Evolutionary conservation across 2,113 vertebrate genomes (phyloP).

Genomic region (Amazona guildingii): DNA sequence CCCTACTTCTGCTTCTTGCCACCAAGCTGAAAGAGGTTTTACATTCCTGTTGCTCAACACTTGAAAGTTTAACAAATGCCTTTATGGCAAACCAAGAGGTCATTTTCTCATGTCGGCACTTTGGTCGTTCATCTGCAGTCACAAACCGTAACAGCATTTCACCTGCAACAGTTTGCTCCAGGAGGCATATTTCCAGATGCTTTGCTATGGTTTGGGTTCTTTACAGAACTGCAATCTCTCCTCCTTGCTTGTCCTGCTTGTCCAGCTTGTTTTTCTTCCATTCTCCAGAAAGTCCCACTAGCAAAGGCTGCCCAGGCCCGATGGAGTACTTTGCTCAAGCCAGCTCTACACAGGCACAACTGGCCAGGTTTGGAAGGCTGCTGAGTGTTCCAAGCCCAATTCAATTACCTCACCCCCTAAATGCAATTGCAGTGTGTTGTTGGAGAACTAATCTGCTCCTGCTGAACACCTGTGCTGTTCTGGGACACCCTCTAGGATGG

Average conservation of each 20-base stretch:
- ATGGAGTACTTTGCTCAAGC: not conserved
- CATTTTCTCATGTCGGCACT: not conserved
- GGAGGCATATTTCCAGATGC: not conserved
- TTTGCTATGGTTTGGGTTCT: not conserved
- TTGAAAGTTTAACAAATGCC: not conserved
- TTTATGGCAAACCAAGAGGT: not conserved
- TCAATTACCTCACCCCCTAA: not conserved
- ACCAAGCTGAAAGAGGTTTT: not conserved
- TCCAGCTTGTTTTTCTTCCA: not conserved
- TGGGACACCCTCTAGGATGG: not conserved
- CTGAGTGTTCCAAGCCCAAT: not conserved
- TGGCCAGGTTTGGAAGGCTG: not conserved
- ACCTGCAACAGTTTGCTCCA: not conserved
- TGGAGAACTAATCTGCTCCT: not conserved
- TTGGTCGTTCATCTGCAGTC: not conserved
- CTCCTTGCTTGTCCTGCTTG: not conserved
- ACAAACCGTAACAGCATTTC: not conserved
- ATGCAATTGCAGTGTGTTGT: not conserved
- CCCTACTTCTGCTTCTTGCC: not conserved
- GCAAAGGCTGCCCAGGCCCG: not conserved
- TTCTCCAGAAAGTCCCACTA: not conserved
- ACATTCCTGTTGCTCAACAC: not conserved
- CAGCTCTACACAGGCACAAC: fast-evolving
- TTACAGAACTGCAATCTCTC: not conserved
- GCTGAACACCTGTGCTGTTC: not conserved